phyloP scores from a whole-genome alignment of 2,113 vertebrate genomes.

The Pygoscelis adeliae region DNA sequence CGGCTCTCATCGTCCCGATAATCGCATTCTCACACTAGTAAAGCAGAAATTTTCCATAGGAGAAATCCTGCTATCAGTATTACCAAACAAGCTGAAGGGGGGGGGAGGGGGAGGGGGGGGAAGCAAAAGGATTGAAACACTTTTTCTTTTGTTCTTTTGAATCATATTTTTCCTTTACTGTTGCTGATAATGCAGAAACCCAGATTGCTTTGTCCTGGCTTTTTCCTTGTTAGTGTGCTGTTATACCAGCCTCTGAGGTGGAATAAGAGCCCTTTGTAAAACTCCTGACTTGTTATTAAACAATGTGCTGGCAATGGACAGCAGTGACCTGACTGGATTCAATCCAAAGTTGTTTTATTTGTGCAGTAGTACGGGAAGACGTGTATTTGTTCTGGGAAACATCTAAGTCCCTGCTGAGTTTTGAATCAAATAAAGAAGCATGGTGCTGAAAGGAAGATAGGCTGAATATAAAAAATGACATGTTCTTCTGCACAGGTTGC shows the following conservation, averaged over 20 bases:
- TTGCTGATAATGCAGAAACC: not conserved
- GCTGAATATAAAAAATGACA: not conserved
- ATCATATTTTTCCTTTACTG: not conserved
- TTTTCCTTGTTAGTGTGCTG: not conserved
- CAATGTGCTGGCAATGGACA: not conserved
- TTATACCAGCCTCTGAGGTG: not conserved
- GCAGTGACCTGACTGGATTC: not conserved
- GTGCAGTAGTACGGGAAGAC: not conserved
- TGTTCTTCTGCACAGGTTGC: not conserved
- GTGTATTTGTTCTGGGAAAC: not conserved
- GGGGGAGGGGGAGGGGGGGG: too few species aligned
- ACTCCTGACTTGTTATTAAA: not conserved
- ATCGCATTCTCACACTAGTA: not conserved
- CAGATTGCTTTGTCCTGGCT: not conserved
- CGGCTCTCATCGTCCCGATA: not conserved
- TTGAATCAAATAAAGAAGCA: not conserved
- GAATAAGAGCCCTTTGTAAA: not conserved
- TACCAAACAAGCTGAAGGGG: not conserved
- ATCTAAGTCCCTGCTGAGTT: not conserved
- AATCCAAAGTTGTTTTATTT: not conserved
- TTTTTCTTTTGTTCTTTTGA: not conserved
- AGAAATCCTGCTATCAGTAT: not conserved
- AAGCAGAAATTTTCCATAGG: not conserved
- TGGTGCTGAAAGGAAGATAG: not conserved
- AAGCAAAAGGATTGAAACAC: not conserved